Conservation (phyloP, 2,888 invertebrate genomes). For the Troides helena region DNA sequence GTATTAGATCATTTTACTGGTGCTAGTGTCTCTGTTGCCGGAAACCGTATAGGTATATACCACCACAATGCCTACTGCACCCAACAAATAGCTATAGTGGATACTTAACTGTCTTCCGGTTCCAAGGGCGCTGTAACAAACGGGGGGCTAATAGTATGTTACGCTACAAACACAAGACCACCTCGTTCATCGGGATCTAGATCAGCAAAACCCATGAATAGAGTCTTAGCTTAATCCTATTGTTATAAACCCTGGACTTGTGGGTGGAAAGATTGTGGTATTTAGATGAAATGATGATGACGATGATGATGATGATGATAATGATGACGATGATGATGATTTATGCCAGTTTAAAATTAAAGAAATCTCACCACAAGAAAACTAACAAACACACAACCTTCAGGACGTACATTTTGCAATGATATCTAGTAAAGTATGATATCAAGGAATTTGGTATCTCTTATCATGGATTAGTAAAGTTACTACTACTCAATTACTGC, state of each 20-base stretch:
- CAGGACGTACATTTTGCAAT: conserved; percentile 15
- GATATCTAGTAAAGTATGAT: neutral
- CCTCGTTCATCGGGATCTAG: neutral
- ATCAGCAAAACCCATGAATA: neutral
- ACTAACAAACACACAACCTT: conserved; percentile 7
- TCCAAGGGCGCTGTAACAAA: no score
- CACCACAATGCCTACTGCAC: no score
- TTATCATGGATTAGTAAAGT: conserved; percentile 14
- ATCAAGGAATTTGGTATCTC: neutral
- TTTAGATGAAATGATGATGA: no score
- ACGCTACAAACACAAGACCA: neutral
- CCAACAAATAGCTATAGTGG: no score
- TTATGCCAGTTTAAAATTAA: neutral
- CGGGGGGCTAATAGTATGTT: neutral
- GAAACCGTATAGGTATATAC: no score
- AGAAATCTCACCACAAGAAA: conserved; percentile 19
- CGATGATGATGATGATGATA: no score
- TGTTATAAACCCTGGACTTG: no score
- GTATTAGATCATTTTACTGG: neutral
- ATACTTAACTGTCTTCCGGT: no score
- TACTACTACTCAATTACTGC: conserved; percentile 6
- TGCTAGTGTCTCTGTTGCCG: neutral
- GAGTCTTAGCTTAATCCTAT: no score
- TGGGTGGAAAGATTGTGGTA: no score
- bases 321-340: no score